Conservation (phyloP, 2,113 vertebrate genomes). For the Bos indicus region DNA sequence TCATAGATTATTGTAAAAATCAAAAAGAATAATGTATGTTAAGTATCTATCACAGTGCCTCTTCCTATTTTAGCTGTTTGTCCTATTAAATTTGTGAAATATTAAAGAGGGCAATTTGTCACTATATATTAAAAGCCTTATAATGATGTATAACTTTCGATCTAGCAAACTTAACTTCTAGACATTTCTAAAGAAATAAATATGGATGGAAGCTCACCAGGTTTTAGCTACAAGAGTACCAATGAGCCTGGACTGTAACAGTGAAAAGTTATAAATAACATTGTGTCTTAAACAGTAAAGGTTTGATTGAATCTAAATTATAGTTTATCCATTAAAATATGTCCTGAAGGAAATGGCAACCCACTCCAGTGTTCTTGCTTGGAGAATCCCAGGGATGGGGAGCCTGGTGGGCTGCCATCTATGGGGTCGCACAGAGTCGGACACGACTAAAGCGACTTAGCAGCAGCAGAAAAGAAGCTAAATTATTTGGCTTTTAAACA, state of each 20-base stretch:
- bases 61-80: neutral
- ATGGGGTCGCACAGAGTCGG: too few relatives aligned
- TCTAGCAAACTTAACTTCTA: neutral
- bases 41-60: neutral
- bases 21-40: neutral
- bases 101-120: neutral
- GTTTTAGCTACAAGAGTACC: neutral
- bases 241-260: neutral
- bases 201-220: neutral
- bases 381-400: too few relatives aligned
- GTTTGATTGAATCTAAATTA: neutral
- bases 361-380: too few relatives aligned
- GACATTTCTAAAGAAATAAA: neutral
- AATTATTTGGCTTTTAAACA: neutral
- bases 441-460: too few relatives aligned
- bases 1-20: neutral
- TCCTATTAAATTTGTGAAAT: neutral
- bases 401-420: too few relatives aligned
- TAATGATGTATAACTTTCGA: neutral
- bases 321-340: neutral
- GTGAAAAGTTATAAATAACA: neutral
- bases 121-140: neutral
- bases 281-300: neutral
- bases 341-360: neutral
- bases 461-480: neutral